phyloP scores from a whole-genome alignment of 1,140 invertebrate species.

The Pygmarrhopalites habei region DNA sequence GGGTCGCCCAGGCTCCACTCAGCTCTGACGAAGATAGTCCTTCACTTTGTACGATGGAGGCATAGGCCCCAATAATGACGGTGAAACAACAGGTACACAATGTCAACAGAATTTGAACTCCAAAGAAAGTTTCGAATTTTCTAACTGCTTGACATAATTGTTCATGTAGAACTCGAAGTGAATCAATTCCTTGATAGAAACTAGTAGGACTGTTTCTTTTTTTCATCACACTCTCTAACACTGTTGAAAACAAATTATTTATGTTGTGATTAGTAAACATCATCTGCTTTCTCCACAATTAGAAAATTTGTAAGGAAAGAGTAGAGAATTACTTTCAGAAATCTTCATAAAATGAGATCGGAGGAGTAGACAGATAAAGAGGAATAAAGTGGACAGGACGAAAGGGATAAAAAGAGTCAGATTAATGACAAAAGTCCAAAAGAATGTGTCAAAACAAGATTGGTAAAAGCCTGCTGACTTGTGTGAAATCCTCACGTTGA shows the following conservation, averaged over 20 bases:
- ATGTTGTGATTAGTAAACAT: no score
- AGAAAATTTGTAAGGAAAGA: no score
- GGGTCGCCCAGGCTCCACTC: conserved; percentile 14
- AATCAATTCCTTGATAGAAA: conserved; percentile 28
- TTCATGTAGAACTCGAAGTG: conserved; percentile 31
- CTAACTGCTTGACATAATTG: conserved; percentile 28
- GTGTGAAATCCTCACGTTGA: conserved; percentile 7
- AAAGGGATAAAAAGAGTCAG: conserved; percentile 24
- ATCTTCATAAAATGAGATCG: conserved; percentile 33
- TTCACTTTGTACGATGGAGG: conserved; percentile 30
- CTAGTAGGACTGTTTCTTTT: conserved; percentile 13
- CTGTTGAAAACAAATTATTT: no score
- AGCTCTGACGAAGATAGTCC: conserved; percentile 15
- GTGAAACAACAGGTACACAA: conserved; percentile 31
- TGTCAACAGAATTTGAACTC: conserved; percentile 30
- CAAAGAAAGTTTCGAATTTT: conserved; percentile 33
- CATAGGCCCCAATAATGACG: conserved; percentile 28
- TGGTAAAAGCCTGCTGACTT: conserved; percentile 11
- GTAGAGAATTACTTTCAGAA: no score
- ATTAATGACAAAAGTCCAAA: conserved; percentile 19
- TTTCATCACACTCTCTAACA: conserved; percentile 21
- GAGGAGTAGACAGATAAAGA: conserved; percentile 31
- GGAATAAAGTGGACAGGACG: conserved; percentile 22
- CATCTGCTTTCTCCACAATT: no score
- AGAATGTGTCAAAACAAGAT: neutral